A percentile compares a stretch with the other conserved stretches of the same genome.
Evolutionary conservation across 2,888 invertebrate genomes (phyloP).

Genomic region (Nephrocerus scutellatus): DNA sequence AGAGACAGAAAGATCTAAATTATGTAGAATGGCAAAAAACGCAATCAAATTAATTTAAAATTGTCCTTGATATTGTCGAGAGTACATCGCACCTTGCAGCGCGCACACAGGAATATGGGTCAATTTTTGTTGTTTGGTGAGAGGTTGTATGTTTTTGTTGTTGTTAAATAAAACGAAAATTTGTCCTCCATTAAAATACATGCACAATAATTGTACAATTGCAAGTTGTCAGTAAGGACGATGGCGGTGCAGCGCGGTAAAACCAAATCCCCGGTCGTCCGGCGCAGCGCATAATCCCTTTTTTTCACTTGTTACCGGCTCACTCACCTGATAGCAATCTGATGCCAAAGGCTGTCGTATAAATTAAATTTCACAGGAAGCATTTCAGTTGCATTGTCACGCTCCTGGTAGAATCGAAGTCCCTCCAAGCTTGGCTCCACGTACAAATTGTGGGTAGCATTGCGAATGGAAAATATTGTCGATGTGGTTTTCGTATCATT

Average conservation of each 20-base stretch:
- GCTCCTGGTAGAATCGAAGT: conserved; percentile 43
- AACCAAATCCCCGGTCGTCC: too few relatives aligned
- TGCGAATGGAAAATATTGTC: conserved; percentile 44
- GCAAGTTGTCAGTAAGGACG: too few relatives aligned
- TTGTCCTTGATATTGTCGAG: too few relatives aligned
- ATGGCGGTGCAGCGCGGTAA: too few relatives aligned
- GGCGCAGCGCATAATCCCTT: too few relatives aligned
- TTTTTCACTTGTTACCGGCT: background rate
- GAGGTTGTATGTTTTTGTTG: background rate
- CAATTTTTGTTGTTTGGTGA: background rate
- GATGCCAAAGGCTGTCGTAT: conserved; percentile 48
- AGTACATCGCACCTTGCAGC: too few relatives aligned
- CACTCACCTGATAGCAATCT: conserved; percentile 47
- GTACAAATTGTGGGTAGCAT: conserved; percentile 44
- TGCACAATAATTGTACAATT: too few relatives aligned
- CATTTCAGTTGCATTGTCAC: conserved; percentile 47
- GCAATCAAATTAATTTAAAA: conserved; percentile 15
- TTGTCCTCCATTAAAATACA: background rate
- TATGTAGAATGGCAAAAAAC: conserved; percentile 13
- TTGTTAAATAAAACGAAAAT: conserved; percentile 4
- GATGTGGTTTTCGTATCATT: conserved; percentile 33
- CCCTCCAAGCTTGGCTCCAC: conserved; percentile 43
- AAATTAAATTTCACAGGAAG: conserved; percentile 46
- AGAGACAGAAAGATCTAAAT: conserved; percentile 14
- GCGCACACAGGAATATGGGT: background rate